Evolutionary conservation across 2,888 invertebrate genomes (phyloP).

Genomic region (Lagria hirta): DNA sequence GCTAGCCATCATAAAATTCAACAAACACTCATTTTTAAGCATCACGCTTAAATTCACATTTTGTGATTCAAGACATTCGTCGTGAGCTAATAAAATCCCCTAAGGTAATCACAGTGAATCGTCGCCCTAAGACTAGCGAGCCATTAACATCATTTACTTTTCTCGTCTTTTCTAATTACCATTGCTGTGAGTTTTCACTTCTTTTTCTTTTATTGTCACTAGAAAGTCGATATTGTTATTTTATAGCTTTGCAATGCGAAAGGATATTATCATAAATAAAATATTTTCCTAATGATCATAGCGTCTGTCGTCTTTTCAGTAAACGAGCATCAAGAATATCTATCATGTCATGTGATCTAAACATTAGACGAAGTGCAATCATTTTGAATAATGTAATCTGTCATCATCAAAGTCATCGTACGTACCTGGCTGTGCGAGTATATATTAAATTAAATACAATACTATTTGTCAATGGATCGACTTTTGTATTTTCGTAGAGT

Average conservation of each 20-base stretch:
- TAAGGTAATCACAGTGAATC: constrained; percentile 29
- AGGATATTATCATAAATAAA: no score
- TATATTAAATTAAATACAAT: no score
- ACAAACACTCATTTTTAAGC: constrained; percentile 30
- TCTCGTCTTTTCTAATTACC: constrained; percentile 31
- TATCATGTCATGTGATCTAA: constrained; percentile 16
- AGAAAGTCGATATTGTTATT: constrained; percentile 11
- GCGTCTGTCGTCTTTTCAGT: not conserved
- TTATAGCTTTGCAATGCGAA: not conserved
- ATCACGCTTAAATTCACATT: constrained; percentile 32
- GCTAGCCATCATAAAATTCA: constrained; percentile 31
- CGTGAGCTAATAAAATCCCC: constrained; percentile 26
- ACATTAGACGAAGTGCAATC: constrained; percentile 16
- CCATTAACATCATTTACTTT: constrained; percentile 35
- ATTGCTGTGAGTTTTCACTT: constrained; percentile 27
- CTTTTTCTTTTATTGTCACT: no score
- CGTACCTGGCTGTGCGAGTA: no score
- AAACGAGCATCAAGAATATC: constrained; percentile 1
- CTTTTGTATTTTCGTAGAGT: no score
- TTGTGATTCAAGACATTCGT: constrained; percentile 28
- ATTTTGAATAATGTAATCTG: constrained; percentile 11
- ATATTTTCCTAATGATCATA: no score
- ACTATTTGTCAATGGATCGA: no score
- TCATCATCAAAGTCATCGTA: constrained; percentile 13
- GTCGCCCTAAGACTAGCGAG: constrained; percentile 25